Evolutionary conservation across 2,113 vertebrate genomes (phyloP).

Genomic region (Cyanoramphus novaezelandiae): DNA sequence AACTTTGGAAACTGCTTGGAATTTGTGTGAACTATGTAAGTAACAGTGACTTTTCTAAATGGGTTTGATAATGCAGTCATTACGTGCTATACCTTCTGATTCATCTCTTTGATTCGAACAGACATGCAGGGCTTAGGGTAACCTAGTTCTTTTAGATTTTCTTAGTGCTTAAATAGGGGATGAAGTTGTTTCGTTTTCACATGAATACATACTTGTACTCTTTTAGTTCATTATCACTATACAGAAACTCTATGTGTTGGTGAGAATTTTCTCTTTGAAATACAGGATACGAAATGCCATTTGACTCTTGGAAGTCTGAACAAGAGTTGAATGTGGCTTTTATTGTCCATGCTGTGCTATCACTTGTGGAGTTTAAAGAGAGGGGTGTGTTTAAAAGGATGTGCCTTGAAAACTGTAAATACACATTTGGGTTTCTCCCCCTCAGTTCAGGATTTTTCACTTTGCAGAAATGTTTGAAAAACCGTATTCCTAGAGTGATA

Average conservation of each 20-base stretch:
- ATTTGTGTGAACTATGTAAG: not conserved
- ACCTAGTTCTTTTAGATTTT: not conserved
- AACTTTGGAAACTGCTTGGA: slow-evolving; percentile 3
- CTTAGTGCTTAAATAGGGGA: not conserved
- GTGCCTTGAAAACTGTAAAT: not conserved
- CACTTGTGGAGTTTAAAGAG: not conserved
- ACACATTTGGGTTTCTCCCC: not conserved
- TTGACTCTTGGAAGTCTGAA: not conserved
- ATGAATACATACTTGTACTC: not conserved
- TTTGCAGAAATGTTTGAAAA: not conserved
- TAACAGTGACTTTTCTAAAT: not conserved
- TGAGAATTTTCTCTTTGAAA: not conserved
- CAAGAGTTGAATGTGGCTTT: not conserved
- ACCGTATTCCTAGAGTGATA: not conserved
- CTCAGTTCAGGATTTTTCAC: not conserved
- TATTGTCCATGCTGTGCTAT: not conserved
- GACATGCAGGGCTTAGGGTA: not conserved
- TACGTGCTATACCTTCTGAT: not conserved
- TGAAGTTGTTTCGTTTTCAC: not conserved
- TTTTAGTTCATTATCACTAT: not conserved
- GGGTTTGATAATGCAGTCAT: not conserved
- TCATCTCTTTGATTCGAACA: not conserved
- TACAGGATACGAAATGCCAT: not conserved
- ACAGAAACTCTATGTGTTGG: not conserved
- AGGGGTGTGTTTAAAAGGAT: not conserved